Percentiles rank a stretch among this genome's conserved stretches.
phyloP scores from a whole-genome alignment of 1,140 invertebrate genomes.

The Zophobas atratus region DNA sequence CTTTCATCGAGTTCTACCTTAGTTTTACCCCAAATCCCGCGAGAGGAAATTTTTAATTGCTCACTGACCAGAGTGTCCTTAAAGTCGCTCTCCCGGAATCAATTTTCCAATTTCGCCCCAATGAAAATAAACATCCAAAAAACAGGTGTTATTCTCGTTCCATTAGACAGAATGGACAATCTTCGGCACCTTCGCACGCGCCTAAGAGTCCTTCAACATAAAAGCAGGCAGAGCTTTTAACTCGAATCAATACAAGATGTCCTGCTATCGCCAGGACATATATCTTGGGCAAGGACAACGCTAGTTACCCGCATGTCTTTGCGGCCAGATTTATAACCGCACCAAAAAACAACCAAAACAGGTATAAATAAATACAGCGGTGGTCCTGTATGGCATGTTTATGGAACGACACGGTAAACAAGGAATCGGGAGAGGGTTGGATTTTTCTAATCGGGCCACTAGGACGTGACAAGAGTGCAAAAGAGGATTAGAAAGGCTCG shows the following conservation, averaged over 20 bases:
- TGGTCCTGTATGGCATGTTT: slow-evolving; percentile 46
- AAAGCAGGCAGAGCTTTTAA: slow-evolving; percentile 61
- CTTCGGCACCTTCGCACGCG: not conserved
- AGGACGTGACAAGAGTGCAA: slow-evolving; percentile 34
- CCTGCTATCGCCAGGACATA: slow-evolving; percentile 63
- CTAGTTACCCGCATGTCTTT: slow-evolving; percentile 62
- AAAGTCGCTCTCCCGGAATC: not conserved
- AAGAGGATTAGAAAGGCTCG: slow-evolving; percentile 28
- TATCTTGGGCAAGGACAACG: slow-evolving; percentile 65
- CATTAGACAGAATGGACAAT: slow-evolving; percentile 3
- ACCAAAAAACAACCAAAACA: slow-evolving; percentile 61
- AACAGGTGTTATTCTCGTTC: slow-evolving; percentile 13
- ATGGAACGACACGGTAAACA: slow-evolving; percentile 32
- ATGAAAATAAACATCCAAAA: not conserved
- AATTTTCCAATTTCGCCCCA: slow-evolving; percentile 7
- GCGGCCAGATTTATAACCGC: slow-evolving; percentile 59
- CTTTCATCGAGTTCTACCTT: slow-evolving; percentile 48
- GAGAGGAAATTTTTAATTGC: not conserved
- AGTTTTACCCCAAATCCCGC: slow-evolving; percentile 14
- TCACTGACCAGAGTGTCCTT: not conserved
- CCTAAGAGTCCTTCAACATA: slow-evolving; percentile 11
- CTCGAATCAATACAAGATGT: slow-evolving; percentile 67
- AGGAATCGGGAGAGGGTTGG: slow-evolving; percentile 12
- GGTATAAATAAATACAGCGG: slow-evolving; percentile 59
- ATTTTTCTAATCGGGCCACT: slow-evolving; percentile 36